Evolutionary conservation across 1,140 invertebrate genomes (phyloP).

Genomic region (Hesperophylax magnus): DNA sequence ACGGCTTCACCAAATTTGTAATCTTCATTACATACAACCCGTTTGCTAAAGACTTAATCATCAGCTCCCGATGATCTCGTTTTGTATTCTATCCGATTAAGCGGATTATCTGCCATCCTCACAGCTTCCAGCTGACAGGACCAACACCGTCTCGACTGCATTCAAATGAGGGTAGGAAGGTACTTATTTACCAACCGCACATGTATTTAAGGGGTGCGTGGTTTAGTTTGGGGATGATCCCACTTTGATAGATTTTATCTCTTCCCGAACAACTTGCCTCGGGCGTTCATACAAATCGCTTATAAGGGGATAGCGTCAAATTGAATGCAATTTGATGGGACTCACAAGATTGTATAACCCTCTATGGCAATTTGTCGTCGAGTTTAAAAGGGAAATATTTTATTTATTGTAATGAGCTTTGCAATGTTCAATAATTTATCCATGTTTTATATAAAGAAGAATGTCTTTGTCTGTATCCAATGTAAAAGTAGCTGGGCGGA

Average conservation of each 20-base stretch:
- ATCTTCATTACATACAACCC: no score
- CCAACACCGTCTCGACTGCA: background rate
- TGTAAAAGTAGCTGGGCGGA: no score
- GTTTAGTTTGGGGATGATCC: conserved; percentile 34
- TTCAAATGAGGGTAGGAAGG: conserved; percentile 43
- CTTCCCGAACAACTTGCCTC: background rate
- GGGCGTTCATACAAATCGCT: background rate
- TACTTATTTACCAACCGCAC: conserved; percentile 36
- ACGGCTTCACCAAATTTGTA: no score
- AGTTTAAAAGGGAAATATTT: no score
- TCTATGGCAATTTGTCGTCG: background rate
- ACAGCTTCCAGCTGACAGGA: background rate
- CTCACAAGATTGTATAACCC: background rate
- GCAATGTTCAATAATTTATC: no score
- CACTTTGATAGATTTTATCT: conserved; percentile 37
- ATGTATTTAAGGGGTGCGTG: conserved; percentile 23
- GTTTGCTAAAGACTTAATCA: no score
- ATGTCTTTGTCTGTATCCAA: no score
- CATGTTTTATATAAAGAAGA: no score
- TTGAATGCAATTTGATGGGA: background rate
- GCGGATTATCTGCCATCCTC: background rate
- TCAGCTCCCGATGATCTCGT: background rate
- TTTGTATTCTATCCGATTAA: background rate
- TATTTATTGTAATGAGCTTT: no score
- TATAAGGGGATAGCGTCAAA: background rate